These are phyloP conservation scores for Mus spicilegus DNA, from an alignment of 2,113 vertebrate species.

Conservation along the genomic window DNA sequence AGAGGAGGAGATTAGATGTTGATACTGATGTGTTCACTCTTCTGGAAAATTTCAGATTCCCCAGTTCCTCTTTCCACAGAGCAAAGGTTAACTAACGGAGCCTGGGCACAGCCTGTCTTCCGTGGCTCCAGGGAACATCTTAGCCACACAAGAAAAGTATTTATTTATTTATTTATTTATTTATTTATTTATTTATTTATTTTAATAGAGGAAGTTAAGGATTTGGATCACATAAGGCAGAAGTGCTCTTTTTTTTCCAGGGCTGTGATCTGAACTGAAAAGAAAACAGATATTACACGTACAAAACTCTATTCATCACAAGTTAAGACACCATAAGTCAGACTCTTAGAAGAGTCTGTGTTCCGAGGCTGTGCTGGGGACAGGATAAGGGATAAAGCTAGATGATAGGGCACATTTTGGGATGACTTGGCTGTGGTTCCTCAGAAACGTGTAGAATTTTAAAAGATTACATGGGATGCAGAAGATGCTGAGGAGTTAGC, in stretches of 20 bases:
- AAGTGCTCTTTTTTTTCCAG: background rate
- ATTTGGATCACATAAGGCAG: background rate
- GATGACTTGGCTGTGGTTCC: background rate
- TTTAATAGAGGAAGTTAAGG: background rate
- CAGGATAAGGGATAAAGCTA: no score
- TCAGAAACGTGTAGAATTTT: background rate
- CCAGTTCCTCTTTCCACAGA: background rate
- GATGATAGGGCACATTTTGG: background rate
- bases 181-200: background rate
- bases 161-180: background rate
- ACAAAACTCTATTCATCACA: background rate
- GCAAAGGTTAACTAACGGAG: background rate
- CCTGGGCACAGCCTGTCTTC: background rate
- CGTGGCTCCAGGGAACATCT: background rate
- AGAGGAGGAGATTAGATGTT: background rate
- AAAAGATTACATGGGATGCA: background rate
- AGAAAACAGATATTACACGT: background rate
- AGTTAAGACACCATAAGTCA: background rate
- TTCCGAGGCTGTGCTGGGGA: no score
- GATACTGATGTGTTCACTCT: background rate
- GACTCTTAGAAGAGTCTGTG: background rate
- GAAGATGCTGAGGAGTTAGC: background rate
- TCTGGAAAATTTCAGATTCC: constrained; percentile 20
- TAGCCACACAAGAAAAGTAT: background rate
- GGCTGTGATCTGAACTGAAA: background rate